These are phyloP conservation scores for Pristionchus japonicus DNA, from an alignment of 2,888 invertebrate genomes.

Conservation along the genomic window DNA sequence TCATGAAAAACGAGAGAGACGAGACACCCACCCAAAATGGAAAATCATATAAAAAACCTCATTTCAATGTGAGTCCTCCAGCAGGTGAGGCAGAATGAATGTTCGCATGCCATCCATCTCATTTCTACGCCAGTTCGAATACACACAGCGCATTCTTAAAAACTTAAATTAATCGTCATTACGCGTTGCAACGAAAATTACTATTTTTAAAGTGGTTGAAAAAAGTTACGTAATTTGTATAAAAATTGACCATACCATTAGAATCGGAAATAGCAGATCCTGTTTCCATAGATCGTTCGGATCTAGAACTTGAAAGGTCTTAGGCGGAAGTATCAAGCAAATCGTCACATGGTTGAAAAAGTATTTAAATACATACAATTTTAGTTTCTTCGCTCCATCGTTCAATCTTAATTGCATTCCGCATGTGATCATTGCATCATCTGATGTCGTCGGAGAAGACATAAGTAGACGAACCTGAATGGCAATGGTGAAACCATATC, in stretches of 20 bases:
- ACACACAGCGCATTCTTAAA: conserved; percentile 16
- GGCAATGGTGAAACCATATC: background rate
- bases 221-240: background rate
- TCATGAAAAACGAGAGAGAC: background rate
- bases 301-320: background rate
- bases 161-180: background rate
- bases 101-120: conserved; percentile 65
- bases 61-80: conserved; percentile 97
- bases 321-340: too few species aligned
- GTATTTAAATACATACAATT: background rate
- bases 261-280: background rate
- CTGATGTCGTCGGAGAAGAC: conserved; percentile 19
- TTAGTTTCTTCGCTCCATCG: conserved; percentile 4
- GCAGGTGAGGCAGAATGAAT: conserved; percentile 94
- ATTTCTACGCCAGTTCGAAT: conserved; percentile 49
- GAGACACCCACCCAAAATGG: too few species aligned
- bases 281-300: background rate
- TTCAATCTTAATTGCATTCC: conserved; percentile 44
- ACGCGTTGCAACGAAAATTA: background rate
- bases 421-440: conserved; percentile 43
- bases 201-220: background rate
- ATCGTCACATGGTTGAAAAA: too few species aligned
- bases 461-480: conserved; percentile 18
- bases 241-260: background rate
- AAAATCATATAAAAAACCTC: too few species aligned